Evolutionary conservation across 1,140 invertebrate genomes (phyloP), one percentile per base, ranked within the genome.

Genomic region (Drosophila fuyamai): DNA sequence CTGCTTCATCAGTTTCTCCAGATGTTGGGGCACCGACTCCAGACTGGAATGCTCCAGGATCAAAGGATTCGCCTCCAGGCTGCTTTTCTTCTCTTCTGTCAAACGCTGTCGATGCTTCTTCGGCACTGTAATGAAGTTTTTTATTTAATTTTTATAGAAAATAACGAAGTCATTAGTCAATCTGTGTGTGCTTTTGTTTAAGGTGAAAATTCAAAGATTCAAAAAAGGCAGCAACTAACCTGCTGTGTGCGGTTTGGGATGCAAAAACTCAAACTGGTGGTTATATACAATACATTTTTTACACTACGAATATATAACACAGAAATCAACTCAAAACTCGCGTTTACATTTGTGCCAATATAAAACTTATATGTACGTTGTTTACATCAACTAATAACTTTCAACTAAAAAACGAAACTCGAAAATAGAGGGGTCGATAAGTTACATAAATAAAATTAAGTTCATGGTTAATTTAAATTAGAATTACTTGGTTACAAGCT

Each of bases 1-100:
- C 12, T 56, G 70, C 0, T 36, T 29, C 3, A 90, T 27, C 12
- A 92, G 23, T 16, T 82, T 75, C 2, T 47, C 50, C 18, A 92
- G 23, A 50, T 92, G 86, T 29, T 60, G 29, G 0, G 90, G 90
- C 36, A 84, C 58, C 12, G 57, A 46, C 0, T 79, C 40, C 18
- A 58, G 10, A 7, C 46, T 90, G 8, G 86, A 58, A 53, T 85
- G 62, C 16, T 90, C 83, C n/a, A 92, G 48, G 10, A 74, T 57
- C 8, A 91, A 59, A 0, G 81, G 84, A 44, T 54, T 14, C 23
- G 51, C 16, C 38, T 53, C 32, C n/a, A 32, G 40, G 47, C 1
- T 18, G 12, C 48, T 35, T 38, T 16, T 41, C 10, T 40, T 36
- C 14, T 12, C 18, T 1, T 13, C 18, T 48, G 16, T 7, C 13